These are phyloP conservation scores for Pseudonaja textilis DNA, from an alignment of 2,113 vertebrate genomes.

Conservation along the genomic window DNA sequence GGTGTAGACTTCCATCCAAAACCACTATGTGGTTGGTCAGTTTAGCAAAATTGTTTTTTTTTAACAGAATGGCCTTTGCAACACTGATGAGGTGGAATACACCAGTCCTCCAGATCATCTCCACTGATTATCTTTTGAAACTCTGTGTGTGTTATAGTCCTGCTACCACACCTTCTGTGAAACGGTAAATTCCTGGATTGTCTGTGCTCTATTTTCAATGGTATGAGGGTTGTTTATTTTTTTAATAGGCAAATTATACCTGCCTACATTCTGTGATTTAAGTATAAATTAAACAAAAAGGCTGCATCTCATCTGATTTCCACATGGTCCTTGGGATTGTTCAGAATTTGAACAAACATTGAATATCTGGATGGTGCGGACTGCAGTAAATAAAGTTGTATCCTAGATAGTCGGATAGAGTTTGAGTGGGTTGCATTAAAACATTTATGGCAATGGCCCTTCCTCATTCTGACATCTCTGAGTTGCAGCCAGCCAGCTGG, in stretches of 20 bases:
- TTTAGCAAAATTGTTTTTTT: not conserved
- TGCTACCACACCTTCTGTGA: not conserved
- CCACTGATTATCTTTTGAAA: not conserved
- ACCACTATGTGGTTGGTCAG: not conserved
- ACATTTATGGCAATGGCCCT: not conserved
- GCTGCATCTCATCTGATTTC: not conserved
- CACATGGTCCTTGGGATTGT: no score
- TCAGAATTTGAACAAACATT: not conserved
- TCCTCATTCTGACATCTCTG: not conserved
- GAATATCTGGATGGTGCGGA: not conserved
- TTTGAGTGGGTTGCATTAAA: not conserved
- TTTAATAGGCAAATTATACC: not conserved
- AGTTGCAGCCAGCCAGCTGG: constrained; percentile 9
- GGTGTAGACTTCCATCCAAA: not conserved
- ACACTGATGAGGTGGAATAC: not conserved
- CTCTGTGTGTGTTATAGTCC: not conserved
- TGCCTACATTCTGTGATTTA: not conserved
- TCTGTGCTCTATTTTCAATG: not conserved
- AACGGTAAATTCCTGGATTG: not conserved
- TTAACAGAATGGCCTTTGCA: not conserved
- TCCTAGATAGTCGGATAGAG: not conserved
- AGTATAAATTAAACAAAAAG: not conserved
- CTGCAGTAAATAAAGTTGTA: not conserved
- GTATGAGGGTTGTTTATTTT: not conserved
- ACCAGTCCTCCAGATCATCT: not conserved